Evolutionary conservation across 2,888 invertebrate species (phyloP).

Genomic region (Drosophila nr. perissopoda): DNA sequence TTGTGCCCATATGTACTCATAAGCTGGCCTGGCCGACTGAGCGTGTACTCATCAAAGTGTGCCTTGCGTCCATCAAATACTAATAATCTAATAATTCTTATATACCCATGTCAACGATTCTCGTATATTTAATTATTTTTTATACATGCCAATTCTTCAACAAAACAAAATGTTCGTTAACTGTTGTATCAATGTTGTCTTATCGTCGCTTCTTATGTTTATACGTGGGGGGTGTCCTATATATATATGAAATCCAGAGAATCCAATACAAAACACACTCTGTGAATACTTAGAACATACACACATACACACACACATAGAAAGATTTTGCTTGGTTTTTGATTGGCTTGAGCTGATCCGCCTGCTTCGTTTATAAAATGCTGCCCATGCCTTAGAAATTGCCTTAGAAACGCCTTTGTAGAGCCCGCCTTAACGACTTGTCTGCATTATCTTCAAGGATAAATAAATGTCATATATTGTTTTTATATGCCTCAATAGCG

Average conservation of each 20-base stretch:
- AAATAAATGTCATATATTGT: conserved; percentile 5
- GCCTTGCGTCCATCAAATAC: conserved; percentile 71
- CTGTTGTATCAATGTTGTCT: conserved; percentile 66
- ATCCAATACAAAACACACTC: conserved; percentile 19
- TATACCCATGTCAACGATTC: conserved; percentile 33
- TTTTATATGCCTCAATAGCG: conserved; percentile 30
- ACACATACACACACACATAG: conserved; percentile 16
- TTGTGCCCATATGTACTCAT: conserved; percentile 51
- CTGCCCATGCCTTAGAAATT: conserved; percentile 34
- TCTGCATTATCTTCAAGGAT: conserved; percentile 1
- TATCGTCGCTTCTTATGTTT: conserved; percentile 52
- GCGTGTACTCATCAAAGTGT: conserved; percentile 51
- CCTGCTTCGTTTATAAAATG: conserved; percentile 41
- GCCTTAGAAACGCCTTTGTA: conserved; percentile 21
- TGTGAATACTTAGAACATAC: conserved; percentile 30
- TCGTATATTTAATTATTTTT: conserved; percentile 26
- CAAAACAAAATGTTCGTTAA: conserved; percentile 27
- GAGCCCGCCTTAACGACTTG: conserved; percentile 16
- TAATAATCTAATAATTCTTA: conserved; percentile 24
- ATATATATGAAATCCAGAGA: conserved; percentile 1
- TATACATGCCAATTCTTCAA: conserved; percentile 24
- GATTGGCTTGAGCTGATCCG: conserved; percentile 45
- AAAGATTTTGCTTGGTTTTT: conserved; percentile 36
- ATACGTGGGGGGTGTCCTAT: conserved; percentile 22
- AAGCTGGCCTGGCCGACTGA: conserved; percentile 60